Evolutionary conservation across 2,888 invertebrate species (phyloP).

Genomic region (Spisula solida): DNA sequence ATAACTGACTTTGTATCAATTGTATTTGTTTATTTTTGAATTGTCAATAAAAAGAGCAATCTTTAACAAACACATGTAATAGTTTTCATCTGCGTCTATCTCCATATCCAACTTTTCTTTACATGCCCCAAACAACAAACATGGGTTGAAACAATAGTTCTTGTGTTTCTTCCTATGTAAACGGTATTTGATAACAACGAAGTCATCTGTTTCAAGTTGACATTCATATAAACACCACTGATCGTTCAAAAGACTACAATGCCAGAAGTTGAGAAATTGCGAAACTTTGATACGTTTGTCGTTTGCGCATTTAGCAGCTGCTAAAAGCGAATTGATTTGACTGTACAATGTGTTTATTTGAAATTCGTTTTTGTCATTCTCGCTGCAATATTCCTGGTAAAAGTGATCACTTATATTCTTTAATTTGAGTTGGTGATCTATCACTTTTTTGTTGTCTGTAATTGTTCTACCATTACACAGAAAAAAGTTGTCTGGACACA

Average conservation of each 20-base stretch:
- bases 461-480: slow-evolving; percentile 33
- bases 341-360: slow-evolving; percentile 14
- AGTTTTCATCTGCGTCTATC: slow-evolving; percentile 36
- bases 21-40: slow-evolving; percentile 5
- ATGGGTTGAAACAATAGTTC: slow-evolving; percentile 47
- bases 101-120: slow-evolving; percentile 29
- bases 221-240: slow-evolving; percentile 39
- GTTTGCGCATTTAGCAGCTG: slow-evolving; percentile 33
- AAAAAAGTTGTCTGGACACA: slow-evolving; percentile 37
- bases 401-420: slow-evolving; percentile 41
- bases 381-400: slow-evolving; percentile 34
- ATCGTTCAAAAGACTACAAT: slow-evolving; percentile 28
- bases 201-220: slow-evolving; percentile 40
- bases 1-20: not conserved
- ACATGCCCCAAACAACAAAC: slow-evolving; percentile 37
- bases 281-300: slow-evolving; percentile 32
- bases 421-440: slow-evolving; percentile 38
- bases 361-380: slow-evolving; percentile 21
- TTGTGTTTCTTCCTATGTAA: slow-evolving; percentile 39
- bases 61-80: slow-evolving; percentile 33
- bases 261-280: slow-evolving; percentile 44
- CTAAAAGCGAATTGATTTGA: slow-evolving; percentile 26
- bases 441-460: slow-evolving; percentile 46
- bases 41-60: slow-evolving; percentile 24
- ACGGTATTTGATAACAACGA: slow-evolving; percentile 29